Percentiles rank a stretch among this genome's conserved stretches.
These are phyloP conservation scores for Limanda limanda DNA, from an alignment of 2,113 vertebrate species.

Conservation along the genomic window DNA sequence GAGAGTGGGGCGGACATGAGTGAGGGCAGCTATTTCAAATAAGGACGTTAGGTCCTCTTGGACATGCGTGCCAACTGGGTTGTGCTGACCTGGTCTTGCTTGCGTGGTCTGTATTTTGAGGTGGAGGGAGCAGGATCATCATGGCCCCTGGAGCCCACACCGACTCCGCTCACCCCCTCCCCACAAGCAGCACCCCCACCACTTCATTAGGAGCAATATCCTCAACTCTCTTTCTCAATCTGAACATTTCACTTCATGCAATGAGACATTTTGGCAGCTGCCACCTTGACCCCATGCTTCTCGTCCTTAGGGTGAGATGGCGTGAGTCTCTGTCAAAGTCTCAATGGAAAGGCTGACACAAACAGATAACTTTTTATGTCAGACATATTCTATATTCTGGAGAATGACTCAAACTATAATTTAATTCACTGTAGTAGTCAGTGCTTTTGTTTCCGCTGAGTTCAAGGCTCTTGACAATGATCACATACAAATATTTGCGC, in stretches of 20 bases:
- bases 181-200: constrained; percentile 32
- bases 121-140: constrained; percentile 29
- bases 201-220: constrained; percentile 64
- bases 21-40: constrained; percentile 15
- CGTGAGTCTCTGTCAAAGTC: constrained; percentile 43
- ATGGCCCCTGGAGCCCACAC: constrained; percentile 28
- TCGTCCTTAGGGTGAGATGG: constrained; percentile 36
- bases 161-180: constrained; percentile 17
- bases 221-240: constrained; percentile 60
- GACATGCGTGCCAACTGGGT: constrained; percentile 36
- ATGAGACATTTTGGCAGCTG: constrained; percentile 63
- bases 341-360: constrained; percentile 41
- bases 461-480: constrained; percentile 2
- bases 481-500: too few relatives aligned
- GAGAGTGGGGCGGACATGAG: background rate
- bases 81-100: constrained; percentile 36
- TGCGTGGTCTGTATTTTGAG: constrained; percentile 45
- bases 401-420: constrained; percentile 12
- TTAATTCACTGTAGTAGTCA: background rate
- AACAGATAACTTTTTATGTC: constrained; percentile 33
- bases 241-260: constrained; percentile 57
- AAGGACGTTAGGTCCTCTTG: constrained; percentile 13
- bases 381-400: constrained; percentile 31
- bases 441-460: background rate
- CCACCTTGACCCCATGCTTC: constrained; percentile 60